Evolutionary conservation across 2,888 invertebrate genomes (phyloP).

Genomic region (Drosophila leonis): DNA sequence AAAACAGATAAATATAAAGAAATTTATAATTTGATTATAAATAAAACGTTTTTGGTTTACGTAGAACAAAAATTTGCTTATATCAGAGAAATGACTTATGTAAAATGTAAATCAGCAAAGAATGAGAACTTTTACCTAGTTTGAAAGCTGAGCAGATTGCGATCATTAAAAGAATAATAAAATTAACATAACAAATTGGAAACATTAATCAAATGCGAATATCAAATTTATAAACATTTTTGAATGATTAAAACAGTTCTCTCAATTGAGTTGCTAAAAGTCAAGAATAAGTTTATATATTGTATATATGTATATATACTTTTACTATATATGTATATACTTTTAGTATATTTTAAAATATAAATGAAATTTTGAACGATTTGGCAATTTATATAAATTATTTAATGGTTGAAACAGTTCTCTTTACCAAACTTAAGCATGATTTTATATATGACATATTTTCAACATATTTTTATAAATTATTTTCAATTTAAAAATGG

Average conservation of each 20-base stretch:
- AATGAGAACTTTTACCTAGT: slow-evolving; percentile 8
- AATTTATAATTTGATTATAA: background rate
- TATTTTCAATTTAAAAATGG: background rate
- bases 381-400: too few species aligned
- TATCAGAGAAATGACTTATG: background rate
- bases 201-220: background rate
- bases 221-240: background rate
- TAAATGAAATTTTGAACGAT: too few species aligned
- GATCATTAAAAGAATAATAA: background rate
- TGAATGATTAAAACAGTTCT: background rate
- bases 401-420: too few species aligned
- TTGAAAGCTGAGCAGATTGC: background rate
- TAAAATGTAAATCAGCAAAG: background rate
- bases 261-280: background rate
- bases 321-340: too few species aligned
- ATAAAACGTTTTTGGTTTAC: background rate
- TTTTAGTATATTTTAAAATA: too few species aligned
- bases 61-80: background rate
- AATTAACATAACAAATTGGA: background rate
- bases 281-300: background rate
- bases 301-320: too few species aligned
- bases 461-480: background rate
- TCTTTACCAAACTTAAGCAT: too few species aligned
- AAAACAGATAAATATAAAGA: background rate
- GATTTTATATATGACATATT: too few species aligned